Base-by-base conservation (phyloP, 1,140 invertebrate species). In the Wasmannia auropunctata region DNA sequence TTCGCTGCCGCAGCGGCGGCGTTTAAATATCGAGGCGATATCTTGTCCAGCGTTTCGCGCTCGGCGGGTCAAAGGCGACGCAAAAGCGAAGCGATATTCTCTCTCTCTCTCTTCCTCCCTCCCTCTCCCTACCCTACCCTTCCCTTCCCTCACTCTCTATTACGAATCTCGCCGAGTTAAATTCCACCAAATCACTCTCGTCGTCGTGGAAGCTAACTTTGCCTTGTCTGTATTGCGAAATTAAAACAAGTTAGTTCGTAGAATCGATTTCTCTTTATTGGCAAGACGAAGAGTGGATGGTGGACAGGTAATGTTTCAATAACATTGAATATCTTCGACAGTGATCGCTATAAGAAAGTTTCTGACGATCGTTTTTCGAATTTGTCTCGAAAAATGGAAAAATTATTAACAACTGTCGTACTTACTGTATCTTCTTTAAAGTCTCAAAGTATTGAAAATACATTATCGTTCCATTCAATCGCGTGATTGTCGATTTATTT, bases 11-110 rank as follows among this genome's bases (percentile, higher is more conserved):
- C 51, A 14, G 49, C 37, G 28, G 16, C 49, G 11, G 51, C 37
- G 51, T 74, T 72, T 83, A 74, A 83, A 83, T 83, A 74, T 74
- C 79, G 51, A 43, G 37, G 25, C 77, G 79, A 83, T 83, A 83
- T 83, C 67, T 83, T 74, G 79, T 74, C 51, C 25, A 22, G 28
- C n/a, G 79, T 74, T 74, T 83, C 28, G 79, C 67, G 67, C 79
- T 60, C 79, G 79, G 19, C 79, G 54, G 51, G 67, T 83, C 67
- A 83, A 83, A 83, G 67, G 67, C 40, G 65, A 83, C 37, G 65
- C 51, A 31, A 58, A 46, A 46, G 51, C 65, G 79, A 43, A 22
- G 31, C 51, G 40, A n/a, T 56, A 34, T 31, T 22, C 6, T n/a
- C 70, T 74, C 49, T 60, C 34, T 58, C 22, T 28, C 54, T 58